Percentiles rank a stretch among this genome's conserved stretches.
These are phyloP conservation scores for Dione vanillae DNA, from an alignment of 2,888 invertebrate species.

Conservation along the genomic window DNA sequence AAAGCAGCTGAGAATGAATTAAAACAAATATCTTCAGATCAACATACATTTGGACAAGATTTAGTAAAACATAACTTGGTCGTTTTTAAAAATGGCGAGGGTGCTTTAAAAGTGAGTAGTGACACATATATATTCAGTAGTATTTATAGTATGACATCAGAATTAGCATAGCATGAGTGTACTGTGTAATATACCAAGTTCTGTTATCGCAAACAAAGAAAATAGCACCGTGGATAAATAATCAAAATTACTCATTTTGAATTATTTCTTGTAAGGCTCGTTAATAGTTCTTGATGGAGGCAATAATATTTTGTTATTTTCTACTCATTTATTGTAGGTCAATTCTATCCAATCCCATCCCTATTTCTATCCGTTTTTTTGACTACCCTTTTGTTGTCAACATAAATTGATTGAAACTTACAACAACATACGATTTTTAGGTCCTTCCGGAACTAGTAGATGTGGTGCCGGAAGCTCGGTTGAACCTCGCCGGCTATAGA, in stretches of 20 bases:
- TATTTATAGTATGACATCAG: too few relatives aligned
- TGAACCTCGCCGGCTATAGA: conserved; percentile 97
- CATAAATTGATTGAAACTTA: too few relatives aligned
- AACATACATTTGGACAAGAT: conserved; percentile 93
- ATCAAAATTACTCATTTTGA: conserved; percentile 51
- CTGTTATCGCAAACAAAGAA: conserved; percentile 44
- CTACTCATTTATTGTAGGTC: too few relatives aligned
- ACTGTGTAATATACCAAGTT: too few relatives aligned
- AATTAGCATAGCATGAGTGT: conserved; percentile 67
- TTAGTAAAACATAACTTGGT: conserved; percentile 97
- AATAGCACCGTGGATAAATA: conserved; percentile 55
- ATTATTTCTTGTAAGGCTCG: conserved; percentile 53
- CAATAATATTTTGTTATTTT: conserved; percentile 51
- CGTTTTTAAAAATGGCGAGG: conserved; percentile 97
- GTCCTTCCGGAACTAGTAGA: conserved; percentile 95
- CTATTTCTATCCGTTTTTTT: too few relatives aligned
- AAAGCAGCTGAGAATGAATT: conserved; percentile 97
- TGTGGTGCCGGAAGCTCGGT: conserved; percentile 97
- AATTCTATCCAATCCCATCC: too few relatives aligned
- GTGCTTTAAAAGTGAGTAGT: conserved; percentile 90
- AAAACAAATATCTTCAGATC: conserved; percentile 91
- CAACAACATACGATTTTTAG: conserved; percentile 54
- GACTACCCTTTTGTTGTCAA: too few relatives aligned
- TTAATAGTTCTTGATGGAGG: conserved; percentile 53
- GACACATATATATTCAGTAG: too few relatives aligned